Base-by-base conservation (phyloP, 2,113 vertebrate species). In the Syrmaticus mikado region DNA sequence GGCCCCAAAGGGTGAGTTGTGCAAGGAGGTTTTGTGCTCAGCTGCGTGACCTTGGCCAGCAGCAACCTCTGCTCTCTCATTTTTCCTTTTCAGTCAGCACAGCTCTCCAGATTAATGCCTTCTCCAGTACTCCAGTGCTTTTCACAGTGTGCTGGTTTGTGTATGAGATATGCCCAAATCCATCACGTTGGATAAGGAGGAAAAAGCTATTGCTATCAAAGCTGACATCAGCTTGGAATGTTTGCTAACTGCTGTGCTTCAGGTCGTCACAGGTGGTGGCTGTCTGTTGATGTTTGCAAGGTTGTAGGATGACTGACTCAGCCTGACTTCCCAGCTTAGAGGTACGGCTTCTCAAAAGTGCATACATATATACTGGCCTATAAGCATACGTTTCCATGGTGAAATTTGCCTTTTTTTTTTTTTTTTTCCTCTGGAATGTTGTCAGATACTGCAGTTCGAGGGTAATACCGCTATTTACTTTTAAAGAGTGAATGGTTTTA, bases 41-140 rank as follows among this genome's bases (percentile, higher is more conserved):
- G 19, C 60, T 24, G 13, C 19, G 46, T 7, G 68, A 70, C 45
- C 34, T 15, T 36, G 45, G 38, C 34, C 60, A 40, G 8, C 2
- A 10, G 41, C 41, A 58, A 24, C 2, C 0, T 25, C n/a, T 71
- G 45, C 4, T 66, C 27, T 52, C 55, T 48, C 0, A 0, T 50
- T n/a, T n/a, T 61, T 45, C 64, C 53, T 36, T n/a, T 81, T 77
- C 25, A 8, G 61, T 45, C 46, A 45, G 40, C 43, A 20, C 0
- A 66, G 45, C 68, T 67, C 64, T 27, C 57, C 30, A 18, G 41
- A 85, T 62, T 50, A 76, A 8, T 7, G 8, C 22, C 60, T 71
- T 11, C 14, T 8, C 16, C 19, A 5, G 3, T 5, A 0, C 5
- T 73, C 30, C 3, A 36, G 30, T 52, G 12, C 48, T 68, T 76